Evolutionary conservation across 2,888 invertebrate genomes (phyloP), one percentile per base, ranked within the genome.

Genomic region (Sicus ferrugineus): DNA sequence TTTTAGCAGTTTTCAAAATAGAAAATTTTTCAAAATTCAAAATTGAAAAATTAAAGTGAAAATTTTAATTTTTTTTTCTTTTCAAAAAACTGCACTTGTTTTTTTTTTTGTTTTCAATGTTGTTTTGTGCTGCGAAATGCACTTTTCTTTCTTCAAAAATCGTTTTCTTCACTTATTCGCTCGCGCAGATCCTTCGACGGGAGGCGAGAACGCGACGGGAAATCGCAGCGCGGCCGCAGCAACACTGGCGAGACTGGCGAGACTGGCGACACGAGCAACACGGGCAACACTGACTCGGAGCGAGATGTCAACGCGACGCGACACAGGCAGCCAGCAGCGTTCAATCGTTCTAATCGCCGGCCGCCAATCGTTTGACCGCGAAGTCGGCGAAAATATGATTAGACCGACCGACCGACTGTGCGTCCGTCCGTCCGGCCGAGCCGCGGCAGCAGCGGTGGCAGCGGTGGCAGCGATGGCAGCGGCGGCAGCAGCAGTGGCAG

Each of bases 151-250:
- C 23, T 38, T 62, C 21, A 23, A n/a, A n/a, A n/a, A n/a, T n/a
- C n/a, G n/a, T n/a, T n/a, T n/a, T n/a, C n/a, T n/a, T n/a, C n/a
- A n/a, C n/a, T n/a, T n/a, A n/a, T n/a, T n/a, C n/a, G n/a, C n/a
- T 14, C 11, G 42, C 38, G 38, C 6, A 42, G 2, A 42, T 42
- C n/a, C 16, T 42, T 42, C 4, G 42, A 42, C n/a, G 28, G 31
- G 1, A 21, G 28, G 31, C 31, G 48, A 28, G 23, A 50, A 23
- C 58, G 67, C 67, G 67, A 34, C 67, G 67, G 67, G 59, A 67
- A 58, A 67, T 46, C 46, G 23, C 59, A 28, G 54, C 54, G 34
- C 28, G 26, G 34, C 23, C 34, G 52, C 11, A 23, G 30, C 38
- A 54, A 38, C 54, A 38, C 38, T 54, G 21, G 52, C 26, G 11